A percentile compares a stretch with the other conserved stretches of the same genome.
phyloP scores from a whole-genome alignment of 1,140 invertebrate species.

The Drosophila albomicans region DNA sequence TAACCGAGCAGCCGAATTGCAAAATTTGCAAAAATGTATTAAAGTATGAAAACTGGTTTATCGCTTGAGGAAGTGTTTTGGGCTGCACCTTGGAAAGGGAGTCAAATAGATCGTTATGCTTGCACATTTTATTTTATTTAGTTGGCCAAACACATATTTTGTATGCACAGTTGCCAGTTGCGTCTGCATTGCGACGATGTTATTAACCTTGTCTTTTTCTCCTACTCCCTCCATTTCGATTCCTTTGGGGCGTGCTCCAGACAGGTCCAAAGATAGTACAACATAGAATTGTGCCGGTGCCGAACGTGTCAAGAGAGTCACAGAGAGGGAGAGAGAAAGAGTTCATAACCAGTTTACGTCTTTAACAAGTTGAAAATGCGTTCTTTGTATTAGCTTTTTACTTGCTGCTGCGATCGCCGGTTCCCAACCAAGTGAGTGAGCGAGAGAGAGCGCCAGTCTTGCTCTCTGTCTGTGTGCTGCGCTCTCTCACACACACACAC shows the following conservation, averaged over 20 bases:
- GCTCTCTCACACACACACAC: constrained; percentile 1
- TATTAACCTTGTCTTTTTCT: constrained; percentile 63
- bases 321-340: no score
- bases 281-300: constrained; percentile 54
- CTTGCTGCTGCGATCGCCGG: constrained; percentile 30
- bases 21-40: constrained; percentile 40
- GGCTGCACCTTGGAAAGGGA: constrained; percentile 24
- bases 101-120: background rate
- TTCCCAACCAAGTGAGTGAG: background rate
- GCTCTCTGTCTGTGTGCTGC: background rate
- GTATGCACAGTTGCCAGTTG: constrained; percentile 53
- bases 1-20: constrained; percentile 34
- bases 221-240: background rate
- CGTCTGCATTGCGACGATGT: constrained; percentile 49
- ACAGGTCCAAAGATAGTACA: constrained; percentile 41
- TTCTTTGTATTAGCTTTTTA: constrained; percentile 67
- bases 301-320: constrained; percentile 6
- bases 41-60: constrained; percentile 35
- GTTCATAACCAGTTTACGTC: constrained; percentile 59
- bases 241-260: constrained; percentile 41
- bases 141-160: constrained; percentile 31
- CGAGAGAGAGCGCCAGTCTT: background rate
- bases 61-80: constrained; percentile 36
- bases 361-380: constrained; percentile 33
- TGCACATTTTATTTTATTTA: constrained; percentile 10